Evolutionary conservation across 2,888 invertebrate genomes (phyloP).

Genomic region (Unio delphinus): DNA sequence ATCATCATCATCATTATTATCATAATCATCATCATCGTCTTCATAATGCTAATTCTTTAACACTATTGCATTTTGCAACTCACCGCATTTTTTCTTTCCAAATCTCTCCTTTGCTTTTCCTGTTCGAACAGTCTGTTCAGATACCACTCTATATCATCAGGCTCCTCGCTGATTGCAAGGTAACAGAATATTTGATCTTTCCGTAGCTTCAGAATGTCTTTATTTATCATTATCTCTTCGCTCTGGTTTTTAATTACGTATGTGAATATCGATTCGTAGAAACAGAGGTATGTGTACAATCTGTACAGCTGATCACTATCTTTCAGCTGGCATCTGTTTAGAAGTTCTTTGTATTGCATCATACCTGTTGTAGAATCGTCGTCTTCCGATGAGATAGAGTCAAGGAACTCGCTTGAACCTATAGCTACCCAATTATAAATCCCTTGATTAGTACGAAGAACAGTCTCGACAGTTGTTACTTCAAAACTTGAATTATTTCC

Average conservation of each 20-base stretch:
- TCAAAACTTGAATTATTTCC: too few relatives aligned
- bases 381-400: too few relatives aligned
- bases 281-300: conserved; percentile 42
- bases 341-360: conserved; percentile 31
- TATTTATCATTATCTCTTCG: conserved; percentile 32
- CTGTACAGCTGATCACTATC: conserved; percentile 29
- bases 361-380: conserved; percentile 4
- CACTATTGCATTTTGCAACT: neutral
- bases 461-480: too few relatives aligned
- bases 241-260: conserved; percentile 31
- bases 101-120: conserved; percentile 29
- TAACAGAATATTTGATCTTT: conserved; percentile 38
- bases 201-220: conserved; percentile 27
- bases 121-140: conserved; percentile 29
- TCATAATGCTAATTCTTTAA: too few relatives aligned
- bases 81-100: conserved; percentile 29
- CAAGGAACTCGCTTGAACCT: too few relatives aligned
- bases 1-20: too few relatives aligned
- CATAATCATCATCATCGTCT: too few relatives aligned
- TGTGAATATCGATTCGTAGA: conserved; percentile 37
- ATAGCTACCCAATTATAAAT: too few relatives aligned
- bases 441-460: too few relatives aligned
- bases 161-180: conserved; percentile 39
- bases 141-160: conserved; percentile 46
- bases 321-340: conserved; percentile 33